A percentile compares a stretch with the other conserved stretches of the same genome.
These are phyloP conservation scores for Odontamblyopus rebecca DNA, from an alignment of 2,797 vertebrate species.

Conservation along the genomic window DNA sequence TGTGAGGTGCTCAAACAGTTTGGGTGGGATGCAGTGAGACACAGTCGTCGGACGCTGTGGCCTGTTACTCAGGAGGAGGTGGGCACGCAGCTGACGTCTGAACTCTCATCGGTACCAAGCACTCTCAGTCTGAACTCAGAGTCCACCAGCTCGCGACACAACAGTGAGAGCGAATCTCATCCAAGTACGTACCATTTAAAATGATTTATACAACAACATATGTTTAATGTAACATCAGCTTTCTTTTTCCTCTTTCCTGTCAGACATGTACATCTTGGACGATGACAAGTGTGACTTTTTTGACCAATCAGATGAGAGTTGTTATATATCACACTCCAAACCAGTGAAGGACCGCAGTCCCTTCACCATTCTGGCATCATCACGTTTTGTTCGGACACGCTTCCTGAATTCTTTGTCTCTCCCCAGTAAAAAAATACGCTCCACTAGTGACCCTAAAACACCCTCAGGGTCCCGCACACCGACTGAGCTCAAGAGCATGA, in stretches of 20 bases:
- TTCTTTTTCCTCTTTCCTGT: conserved; percentile 21
- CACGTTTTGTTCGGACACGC: conserved; percentile 90
- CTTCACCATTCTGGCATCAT: conserved; percentile 91
- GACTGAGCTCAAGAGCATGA: conserved; percentile 83
- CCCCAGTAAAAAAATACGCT: conserved; percentile 94
- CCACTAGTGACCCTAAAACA: conserved; percentile 91
- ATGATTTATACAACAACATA: not conserved
- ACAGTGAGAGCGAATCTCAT: conserved; percentile 97
- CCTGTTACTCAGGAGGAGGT: conserved; percentile 95
- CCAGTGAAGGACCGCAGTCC: conserved; percentile 92
- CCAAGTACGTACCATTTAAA: conserved; percentile 81
- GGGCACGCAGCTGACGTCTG: conserved; percentile 85
- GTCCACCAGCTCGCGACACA: conserved; percentile 95
- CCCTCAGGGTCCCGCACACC: conserved; percentile 73
- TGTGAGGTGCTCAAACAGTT: conserved; percentile 94
- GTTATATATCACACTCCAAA: conserved; percentile 86
- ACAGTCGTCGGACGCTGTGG: conserved; percentile 94
- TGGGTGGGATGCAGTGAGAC: conserved; percentile 93
- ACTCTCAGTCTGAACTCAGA: conserved; percentile 96
- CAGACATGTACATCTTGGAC: conserved; percentile 96
- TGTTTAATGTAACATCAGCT: not conserved
- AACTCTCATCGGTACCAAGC: conserved; percentile 94
- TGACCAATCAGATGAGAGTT: conserved; percentile 87
- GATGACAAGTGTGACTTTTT: conserved; percentile 89
- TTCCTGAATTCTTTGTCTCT: conserved; percentile 93